These are phyloP conservation scores for Xenus cinereus DNA, from an alignment of 2,113 vertebrate species.

Conservation along the genomic window DNA sequence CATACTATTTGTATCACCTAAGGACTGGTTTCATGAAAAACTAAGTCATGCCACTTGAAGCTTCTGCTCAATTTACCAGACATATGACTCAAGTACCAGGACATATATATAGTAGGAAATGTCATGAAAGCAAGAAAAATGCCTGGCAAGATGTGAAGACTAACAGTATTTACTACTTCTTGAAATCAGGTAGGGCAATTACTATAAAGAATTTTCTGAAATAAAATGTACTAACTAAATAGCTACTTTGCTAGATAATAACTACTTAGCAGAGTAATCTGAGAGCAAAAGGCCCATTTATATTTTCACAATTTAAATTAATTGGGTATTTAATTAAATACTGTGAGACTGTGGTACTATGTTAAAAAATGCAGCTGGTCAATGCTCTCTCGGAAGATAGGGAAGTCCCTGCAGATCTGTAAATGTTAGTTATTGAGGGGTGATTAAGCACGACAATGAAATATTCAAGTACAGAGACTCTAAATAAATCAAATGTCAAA, in stretches of 20 bases:
- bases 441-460: neutral
- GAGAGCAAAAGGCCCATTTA: neutral
- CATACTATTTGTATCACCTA: neutral
- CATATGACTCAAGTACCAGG: neutral
- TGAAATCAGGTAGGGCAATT: neutral
- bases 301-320: conserved; percentile 30
- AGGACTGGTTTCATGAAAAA: neutral
- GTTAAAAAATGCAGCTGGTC: conserved; percentile 23
- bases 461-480: neutral
- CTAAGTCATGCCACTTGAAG: neutral
- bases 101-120: neutral
- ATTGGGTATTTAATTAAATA: conserved; percentile 30
- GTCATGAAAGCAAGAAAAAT: neutral
- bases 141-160: neutral
- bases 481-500: neutral
- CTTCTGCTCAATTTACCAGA: neutral
- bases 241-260: neutral
- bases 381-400: neutral
- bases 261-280: neutral
- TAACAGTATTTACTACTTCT: neutral
- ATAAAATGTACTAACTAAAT: neutral
- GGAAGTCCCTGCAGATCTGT: neutral
- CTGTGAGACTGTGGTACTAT: neutral
- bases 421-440: neutral
- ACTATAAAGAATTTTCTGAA: neutral